Percentiles rank a stretch among this genome's conserved stretches.
phyloP scores from a whole-genome alignment of 2,888 invertebrate genomes.

The Loripinus fragilis region DNA sequence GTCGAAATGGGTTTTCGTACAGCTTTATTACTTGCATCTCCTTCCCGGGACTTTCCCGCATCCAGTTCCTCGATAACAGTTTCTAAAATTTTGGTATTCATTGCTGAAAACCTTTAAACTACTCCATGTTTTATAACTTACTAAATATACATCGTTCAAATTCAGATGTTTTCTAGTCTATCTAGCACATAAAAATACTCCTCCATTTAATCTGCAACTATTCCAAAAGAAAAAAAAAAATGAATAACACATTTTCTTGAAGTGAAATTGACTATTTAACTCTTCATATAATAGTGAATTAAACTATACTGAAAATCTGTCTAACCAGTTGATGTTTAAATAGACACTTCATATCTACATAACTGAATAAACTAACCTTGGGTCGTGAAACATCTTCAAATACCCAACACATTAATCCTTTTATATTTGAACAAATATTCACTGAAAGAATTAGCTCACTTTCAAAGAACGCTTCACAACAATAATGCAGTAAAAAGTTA shows the following conservation, averaged over 20 bases:
- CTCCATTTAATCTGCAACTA: too few relatives aligned
- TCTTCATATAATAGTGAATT: too few relatives aligned
- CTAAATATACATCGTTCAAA: too few relatives aligned
- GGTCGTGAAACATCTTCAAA: neutral
- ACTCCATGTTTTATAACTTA: too few relatives aligned
- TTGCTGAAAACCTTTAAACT: too few relatives aligned
- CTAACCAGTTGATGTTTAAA: slow-evolving; percentile 14
- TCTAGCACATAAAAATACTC: too few relatives aligned
- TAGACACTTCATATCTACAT: slow-evolving; percentile 15
- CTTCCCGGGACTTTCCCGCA: neutral
- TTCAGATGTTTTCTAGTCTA: too few relatives aligned
- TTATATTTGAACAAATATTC: slow-evolving; percentile 9
- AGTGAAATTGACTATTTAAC: too few relatives aligned
- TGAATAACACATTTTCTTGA: too few relatives aligned
- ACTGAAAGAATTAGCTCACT: neutral
- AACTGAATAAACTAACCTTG: neutral
- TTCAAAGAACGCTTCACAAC: neutral
- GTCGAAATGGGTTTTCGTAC: neutral
- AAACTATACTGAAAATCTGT: too few relatives aligned
- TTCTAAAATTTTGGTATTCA: slow-evolving; percentile 18
- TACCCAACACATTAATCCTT: slow-evolving; percentile 8
- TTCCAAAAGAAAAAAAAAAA: too few relatives aligned
- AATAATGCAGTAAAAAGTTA: slow-evolving; percentile 10
- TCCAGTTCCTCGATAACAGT: slow-evolving; percentile 41
- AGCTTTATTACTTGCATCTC: too few relatives aligned